Evolutionary conservation across 2,797 vertebrate genomes (phyloP).

Genomic region (Alca torda): DNA sequence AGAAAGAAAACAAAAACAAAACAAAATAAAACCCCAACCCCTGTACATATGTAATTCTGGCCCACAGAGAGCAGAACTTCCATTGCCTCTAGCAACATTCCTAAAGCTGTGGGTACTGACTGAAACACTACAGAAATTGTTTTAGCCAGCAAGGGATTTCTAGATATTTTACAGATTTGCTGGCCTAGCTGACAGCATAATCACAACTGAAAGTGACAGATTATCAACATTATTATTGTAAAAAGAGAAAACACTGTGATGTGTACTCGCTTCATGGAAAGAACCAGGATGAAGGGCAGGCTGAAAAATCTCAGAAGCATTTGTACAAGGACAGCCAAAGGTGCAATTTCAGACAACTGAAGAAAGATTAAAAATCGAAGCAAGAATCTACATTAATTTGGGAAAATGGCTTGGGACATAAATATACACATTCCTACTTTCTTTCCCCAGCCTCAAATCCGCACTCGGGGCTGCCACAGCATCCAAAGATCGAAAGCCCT

Average conservation of each 20-base stretch:
- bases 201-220: constrained; percentile 77
- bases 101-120: constrained; percentile 63
- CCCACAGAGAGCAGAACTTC: constrained; percentile 49
- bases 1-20: constrained; percentile 30
- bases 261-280: constrained; percentile 58
- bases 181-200: constrained; percentile 78
- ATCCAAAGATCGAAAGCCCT: not conserved
- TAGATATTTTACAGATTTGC: constrained; percentile 80
- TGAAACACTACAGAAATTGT: constrained; percentile 75
- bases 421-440: not conserved
- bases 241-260: constrained; percentile 67
- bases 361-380: not conserved
- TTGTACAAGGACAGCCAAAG: not conserved
- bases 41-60: constrained; percentile 40
- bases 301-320: constrained; percentile 1
- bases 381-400: constrained; percentile 12
- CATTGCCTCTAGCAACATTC: constrained; percentile 69
- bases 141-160: constrained; percentile 70
- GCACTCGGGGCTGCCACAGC: not conserved
- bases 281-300: not conserved
- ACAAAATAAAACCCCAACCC: constrained; percentile 39
- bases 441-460: not conserved
- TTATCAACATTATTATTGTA: constrained; percentile 75
- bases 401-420: not conserved
- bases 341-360: not conserved